Conservation (phyloP, 1,140 invertebrate species). For the Aphidius gifuensis region DNA sequence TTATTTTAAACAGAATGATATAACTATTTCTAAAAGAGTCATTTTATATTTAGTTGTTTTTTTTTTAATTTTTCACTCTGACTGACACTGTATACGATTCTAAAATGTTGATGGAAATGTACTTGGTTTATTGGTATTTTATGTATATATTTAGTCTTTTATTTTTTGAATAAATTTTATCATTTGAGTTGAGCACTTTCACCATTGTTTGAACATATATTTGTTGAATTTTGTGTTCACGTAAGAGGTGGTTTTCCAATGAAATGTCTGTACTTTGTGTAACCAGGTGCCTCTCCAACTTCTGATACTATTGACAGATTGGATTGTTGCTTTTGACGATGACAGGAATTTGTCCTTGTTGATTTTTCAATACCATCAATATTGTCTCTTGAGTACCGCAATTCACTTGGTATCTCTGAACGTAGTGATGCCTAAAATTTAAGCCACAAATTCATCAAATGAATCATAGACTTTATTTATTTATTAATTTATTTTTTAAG, state of each 20-base stretch:
- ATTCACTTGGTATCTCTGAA: conserved; percentile 67
- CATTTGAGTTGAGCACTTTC: conserved; percentile 2
- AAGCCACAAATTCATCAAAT: conserved; percentile 5
- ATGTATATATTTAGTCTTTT: conserved; percentile 7
- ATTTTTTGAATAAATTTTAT: neutral
- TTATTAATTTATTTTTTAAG: too few species aligned
- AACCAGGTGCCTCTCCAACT: conserved; percentile 31
- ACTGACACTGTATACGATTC: too few species aligned
- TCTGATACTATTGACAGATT: conserved; percentile 42
- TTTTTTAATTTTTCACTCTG: too few species aligned
- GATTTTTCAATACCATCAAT: conserved; percentile 36
- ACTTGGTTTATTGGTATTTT: too few species aligned
- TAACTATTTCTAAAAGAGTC: too few species aligned
- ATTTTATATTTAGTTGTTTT: too few species aligned
- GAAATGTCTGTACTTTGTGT: conserved; percentile 41
- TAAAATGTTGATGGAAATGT: too few species aligned
- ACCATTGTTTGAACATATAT: conserved; percentile 1
- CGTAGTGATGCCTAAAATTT: conserved; percentile 62
- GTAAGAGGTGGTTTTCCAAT: conserved; percentile 41
- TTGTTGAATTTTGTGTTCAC: conserved; percentile 22
- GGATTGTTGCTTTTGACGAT: conserved; percentile 31
- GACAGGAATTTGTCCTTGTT: conserved; percentile 29
- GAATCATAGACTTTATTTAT: too few species aligned
- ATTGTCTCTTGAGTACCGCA: conserved; percentile 67
- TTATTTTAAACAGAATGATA: too few species aligned